These are phyloP conservation scores for Alviniconcha marisindica DNA, from an alignment of 1,140 invertebrate species.

Conservation along the genomic window DNA sequence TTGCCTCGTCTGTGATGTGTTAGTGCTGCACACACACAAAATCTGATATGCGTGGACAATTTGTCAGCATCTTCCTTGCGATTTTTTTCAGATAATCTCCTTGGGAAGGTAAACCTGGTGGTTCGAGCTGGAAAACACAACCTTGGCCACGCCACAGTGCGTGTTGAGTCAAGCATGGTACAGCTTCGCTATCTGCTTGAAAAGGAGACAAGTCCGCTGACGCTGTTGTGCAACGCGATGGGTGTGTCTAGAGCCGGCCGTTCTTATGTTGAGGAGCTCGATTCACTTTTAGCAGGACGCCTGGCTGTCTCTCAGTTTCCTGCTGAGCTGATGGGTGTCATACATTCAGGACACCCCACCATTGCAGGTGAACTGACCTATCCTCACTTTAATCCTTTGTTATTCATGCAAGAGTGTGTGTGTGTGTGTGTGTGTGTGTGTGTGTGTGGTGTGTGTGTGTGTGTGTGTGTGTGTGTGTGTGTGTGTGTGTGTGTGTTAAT, in stretches of 20 bases:
- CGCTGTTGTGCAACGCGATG: constrained; percentile 10
- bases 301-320: neutral
- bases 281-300: constrained; percentile 3
- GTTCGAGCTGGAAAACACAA: neutral
- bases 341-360: neutral
- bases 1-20: too few relatives aligned
- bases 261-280: neutral
- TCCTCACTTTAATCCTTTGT: too few relatives aligned
- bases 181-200: constrained; percentile 23
- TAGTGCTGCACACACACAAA: too few relatives aligned
- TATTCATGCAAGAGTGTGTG: too few relatives aligned
- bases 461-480: too few relatives aligned
- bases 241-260: neutral
- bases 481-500: too few relatives aligned
- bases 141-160: neutral
- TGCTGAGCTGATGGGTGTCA: neutral
- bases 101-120: too few relatives aligned
- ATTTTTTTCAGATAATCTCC: too few relatives aligned
- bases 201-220: constrained; percentile 6
- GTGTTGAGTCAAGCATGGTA: neutral
- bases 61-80: too few relatives aligned
- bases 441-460: too few relatives aligned
- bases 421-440: too few relatives aligned
- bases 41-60: too few relatives aligned
- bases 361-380: constrained; percentile 12